A percentile compares a stretch with the other conserved stretches of the same genome.
These are phyloP conservation scores for Barypeithes pellucidus DNA, from an alignment of 2,888 invertebrate genomes.

Conservation along the genomic window DNA sequence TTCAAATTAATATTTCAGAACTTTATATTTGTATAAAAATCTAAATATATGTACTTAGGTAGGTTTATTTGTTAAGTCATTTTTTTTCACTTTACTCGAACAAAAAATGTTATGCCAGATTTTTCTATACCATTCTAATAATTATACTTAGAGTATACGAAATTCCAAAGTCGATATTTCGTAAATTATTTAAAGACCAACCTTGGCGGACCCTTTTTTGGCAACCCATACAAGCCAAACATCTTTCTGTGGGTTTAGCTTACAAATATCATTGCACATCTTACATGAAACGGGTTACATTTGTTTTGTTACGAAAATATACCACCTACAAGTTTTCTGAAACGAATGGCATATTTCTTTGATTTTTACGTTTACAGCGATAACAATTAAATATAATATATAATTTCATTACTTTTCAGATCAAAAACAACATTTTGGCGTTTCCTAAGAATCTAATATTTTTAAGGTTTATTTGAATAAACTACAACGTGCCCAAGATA, in stretches of 20 bases:
- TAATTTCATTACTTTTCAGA: too few relatives aligned
- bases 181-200: background rate
- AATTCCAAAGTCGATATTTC: background rate
- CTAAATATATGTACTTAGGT: background rate
- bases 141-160: background rate
- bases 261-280: slow-evolving; percentile 23
- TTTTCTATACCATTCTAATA: too few relatives aligned
- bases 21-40: background rate
- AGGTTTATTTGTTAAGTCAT: too few relatives aligned
- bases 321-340: slow-evolving; percentile 12
- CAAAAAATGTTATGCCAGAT: too few relatives aligned
- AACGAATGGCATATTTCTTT: background rate
- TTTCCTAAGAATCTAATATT: too few relatives aligned
- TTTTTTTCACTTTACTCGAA: too few relatives aligned
- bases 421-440: too few relatives aligned
- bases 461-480: too few relatives aligned
- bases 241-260: slow-evolving; percentile 23
- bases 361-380: too few relatives aligned
- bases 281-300: background rate
- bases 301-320: slow-evolving; percentile 7
- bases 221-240: slow-evolving; percentile 10
- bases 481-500: too few relatives aligned
- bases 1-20: slow-evolving; percentile 1
- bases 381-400: too few relatives aligned
- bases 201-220: slow-evolving; percentile 29